A percentile compares a stretch with the other conserved stretches of the same genome.
phyloP scores from a whole-genome alignment of 2,113 vertebrate species.

The Cyanoramphus novaezelandiae region DNA sequence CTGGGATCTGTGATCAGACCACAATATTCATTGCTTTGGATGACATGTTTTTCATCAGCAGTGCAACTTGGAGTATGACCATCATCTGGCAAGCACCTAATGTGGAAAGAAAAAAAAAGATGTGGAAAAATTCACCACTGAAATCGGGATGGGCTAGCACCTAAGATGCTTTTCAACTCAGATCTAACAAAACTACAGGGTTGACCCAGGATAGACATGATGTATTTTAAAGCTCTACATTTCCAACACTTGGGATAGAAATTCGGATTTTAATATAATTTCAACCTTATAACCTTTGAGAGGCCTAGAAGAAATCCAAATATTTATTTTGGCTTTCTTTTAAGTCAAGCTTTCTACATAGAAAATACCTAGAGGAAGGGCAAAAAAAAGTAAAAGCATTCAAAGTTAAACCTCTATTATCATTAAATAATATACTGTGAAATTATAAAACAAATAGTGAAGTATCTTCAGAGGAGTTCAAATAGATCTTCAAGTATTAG shows the following conservation, averaged over 20 bases:
- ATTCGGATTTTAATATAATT: background rate
- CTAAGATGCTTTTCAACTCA: background rate
- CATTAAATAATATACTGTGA: background rate
- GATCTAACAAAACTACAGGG: background rate
- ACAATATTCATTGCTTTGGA: conserved; percentile 53
- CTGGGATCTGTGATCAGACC: conserved; percentile 42
- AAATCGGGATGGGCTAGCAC: background rate
- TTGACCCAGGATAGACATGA: background rate
- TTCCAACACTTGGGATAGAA: background rate
- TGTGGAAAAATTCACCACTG: background rate
- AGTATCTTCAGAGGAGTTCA: background rate
- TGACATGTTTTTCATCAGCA: conserved; percentile 31
- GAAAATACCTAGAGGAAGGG: background rate
- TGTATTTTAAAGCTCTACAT: background rate
- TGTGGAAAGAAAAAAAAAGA: background rate
- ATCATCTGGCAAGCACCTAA: conserved; percentile 49
- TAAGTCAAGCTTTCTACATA: background rate
- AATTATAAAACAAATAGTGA: background rate
- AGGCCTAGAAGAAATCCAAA: background rate
- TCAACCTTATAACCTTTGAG: background rate
- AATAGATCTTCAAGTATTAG: background rate
- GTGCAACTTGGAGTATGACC: conserved; percentile 54
- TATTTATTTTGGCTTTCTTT: background rate
- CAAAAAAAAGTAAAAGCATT: background rate
- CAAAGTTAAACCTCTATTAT: background rate